Percentiles rank a stretch among this genome's conserved stretches.
phyloP scores from a whole-genome alignment of 2,113 vertebrate genomes.

The Nyctibius bracteatus region DNA sequence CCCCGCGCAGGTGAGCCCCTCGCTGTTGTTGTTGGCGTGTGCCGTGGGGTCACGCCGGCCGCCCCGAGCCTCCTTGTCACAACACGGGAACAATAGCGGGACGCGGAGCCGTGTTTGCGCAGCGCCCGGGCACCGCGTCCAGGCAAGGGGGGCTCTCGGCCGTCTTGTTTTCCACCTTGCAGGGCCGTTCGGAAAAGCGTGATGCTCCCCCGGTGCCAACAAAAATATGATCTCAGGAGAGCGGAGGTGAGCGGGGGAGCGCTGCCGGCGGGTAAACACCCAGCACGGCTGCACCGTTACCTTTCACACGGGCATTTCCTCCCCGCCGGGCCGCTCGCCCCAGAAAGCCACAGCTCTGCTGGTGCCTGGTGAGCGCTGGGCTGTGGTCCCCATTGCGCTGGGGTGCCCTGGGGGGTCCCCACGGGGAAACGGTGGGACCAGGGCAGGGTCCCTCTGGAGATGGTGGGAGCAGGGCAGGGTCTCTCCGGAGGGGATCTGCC shows the following conservation, averaged over 20 bases:
- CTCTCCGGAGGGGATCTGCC: fast-evolving
- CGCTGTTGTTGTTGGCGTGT: conserved; percentile 67
- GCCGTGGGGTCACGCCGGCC: not conserved
- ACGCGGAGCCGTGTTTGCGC: not conserved
- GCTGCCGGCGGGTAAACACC: not conserved
- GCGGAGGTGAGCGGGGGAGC: not conserved
- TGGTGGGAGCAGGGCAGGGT: not conserved
- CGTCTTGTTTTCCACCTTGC: conserved; percentile 72
- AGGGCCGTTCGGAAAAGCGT: not conserved
- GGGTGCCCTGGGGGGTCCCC: not conserved
- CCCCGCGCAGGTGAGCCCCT: not conserved
- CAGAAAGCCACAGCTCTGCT: not conserved
- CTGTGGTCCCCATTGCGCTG: not conserved
- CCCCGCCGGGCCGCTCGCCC: not conserved
- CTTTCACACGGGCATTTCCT: conserved; percentile 8
- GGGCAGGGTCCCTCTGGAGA: not conserved
- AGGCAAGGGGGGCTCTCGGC: not conserved
- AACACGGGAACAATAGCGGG: conserved; percentile 74
- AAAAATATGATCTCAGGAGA: conserved; percentile 63
- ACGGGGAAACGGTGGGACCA: not conserved
- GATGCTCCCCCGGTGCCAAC: conserved; percentile 52
- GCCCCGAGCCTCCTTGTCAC: conserved; percentile 58
- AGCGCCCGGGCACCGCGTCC: not conserved
- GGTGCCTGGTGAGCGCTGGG: not conserved
- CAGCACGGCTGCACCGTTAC: not conserved